phyloP scores from a whole-genome alignment of 2,113 vertebrate genomes.

The Myotis yumanensis region DNA sequence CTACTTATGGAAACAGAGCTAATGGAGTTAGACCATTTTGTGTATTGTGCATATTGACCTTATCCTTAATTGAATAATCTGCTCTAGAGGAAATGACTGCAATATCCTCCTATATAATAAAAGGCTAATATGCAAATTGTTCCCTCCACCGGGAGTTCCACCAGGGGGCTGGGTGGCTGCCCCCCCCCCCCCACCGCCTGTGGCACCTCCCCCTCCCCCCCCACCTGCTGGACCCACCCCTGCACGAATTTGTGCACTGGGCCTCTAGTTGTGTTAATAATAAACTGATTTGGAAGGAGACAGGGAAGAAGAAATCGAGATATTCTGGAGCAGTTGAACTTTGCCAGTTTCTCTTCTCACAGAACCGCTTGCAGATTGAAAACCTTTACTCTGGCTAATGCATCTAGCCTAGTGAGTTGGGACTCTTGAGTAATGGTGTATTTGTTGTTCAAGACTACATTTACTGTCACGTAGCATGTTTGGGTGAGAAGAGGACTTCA shows the following conservation, averaged over 20 bases:
- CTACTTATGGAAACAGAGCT: background rate
- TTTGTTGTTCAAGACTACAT: background rate
- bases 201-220: no score
- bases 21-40: background rate
- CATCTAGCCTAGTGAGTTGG: background rate
- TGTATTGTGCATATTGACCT: background rate
- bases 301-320: background rate
- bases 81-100: background rate
- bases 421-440: background rate
- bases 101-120: background rate
- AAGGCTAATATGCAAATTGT: no score
- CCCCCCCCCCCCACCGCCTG: no score
- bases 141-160: no score
- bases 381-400: background rate
- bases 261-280: slow-evolving; percentile 6
- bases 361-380: background rate
- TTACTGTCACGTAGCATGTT: background rate
- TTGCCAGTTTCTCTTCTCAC: background rate
- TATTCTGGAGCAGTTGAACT: slow-evolving; percentile 7
- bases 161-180: no score
- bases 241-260: no score
- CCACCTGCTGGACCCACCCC: no score
- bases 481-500: background rate
- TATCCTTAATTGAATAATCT: background rate
- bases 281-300: slow-evolving; percentile 8